Percentiles rank a stretch among this genome's conserved stretches.
These are phyloP conservation scores for Bambusicola thoracicus DNA, from an alignment of 2,113 vertebrate species.

Conservation along the genomic window DNA sequence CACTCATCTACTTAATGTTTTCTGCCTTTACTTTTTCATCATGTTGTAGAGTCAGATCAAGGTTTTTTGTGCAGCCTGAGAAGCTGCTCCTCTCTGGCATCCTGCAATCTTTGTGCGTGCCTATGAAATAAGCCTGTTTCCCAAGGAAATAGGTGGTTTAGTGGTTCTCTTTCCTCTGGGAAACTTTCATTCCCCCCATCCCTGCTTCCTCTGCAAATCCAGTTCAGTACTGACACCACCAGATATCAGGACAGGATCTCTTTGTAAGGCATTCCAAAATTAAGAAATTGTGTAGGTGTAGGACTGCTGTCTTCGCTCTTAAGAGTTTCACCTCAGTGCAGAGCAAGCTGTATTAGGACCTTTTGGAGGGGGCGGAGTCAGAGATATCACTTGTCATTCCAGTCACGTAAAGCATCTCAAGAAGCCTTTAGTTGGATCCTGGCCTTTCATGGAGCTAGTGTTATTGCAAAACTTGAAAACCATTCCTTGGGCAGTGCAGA, in stretches of 20 bases:
- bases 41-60: background rate
- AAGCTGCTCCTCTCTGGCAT: background rate
- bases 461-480: background rate
- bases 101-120: background rate
- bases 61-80: background rate
- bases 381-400: background rate
- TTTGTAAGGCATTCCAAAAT: background rate
- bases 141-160: background rate
- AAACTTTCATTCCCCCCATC: background rate
- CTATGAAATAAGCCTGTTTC: background rate
- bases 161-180: background rate
- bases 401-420: background rate
- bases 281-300: background rate
- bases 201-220: background rate
- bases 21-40: accelerated
- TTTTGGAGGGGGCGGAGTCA: background rate
- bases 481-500: background rate
- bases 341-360: background rate
- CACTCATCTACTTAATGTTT: background rate
- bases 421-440: background rate
- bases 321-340: background rate
- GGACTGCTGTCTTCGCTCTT: background rate
- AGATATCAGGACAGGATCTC: background rate
- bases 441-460: background rate
- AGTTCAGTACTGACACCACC: background rate